Conservation (phyloP, 2,113 vertebrate genomes). For the Cinclus cinclus region DNA sequence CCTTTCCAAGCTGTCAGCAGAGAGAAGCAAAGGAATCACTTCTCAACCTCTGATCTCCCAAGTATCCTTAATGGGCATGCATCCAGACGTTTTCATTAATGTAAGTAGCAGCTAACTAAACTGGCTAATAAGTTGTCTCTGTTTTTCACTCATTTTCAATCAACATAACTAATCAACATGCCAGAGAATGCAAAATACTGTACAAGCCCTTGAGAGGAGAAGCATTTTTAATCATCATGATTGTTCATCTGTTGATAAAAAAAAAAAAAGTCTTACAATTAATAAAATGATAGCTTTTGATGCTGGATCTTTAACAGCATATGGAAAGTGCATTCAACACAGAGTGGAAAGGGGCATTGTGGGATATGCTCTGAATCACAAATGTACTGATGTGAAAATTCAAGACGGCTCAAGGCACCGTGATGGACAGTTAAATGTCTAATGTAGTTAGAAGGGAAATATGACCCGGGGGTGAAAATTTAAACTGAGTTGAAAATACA, state of each 20-base stretch:
- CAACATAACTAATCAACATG: conserved; percentile 55
- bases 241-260: conserved; percentile 60
- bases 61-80: conserved; percentile 35
- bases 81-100: conserved; percentile 59
- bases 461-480: neutral
- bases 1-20: neutral
- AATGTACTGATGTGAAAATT: neutral
- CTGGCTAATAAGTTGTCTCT: conserved; percentile 60
- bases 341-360: neutral
- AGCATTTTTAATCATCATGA: conserved; percentile 53
- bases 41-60: conserved; percentile 27
- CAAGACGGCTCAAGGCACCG: neutral
- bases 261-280: conserved; percentile 51
- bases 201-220: conserved; percentile 39
- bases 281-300: conserved; percentile 48
- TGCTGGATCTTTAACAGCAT: conserved; percentile 20
- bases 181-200: conserved; percentile 48
- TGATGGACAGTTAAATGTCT: neutral
- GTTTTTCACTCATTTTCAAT: conserved; percentile 58
- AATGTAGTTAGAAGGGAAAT: neutral
- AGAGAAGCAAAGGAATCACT: neutral
- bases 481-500: neutral
- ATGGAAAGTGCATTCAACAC: neutral
- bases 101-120: conserved; percentile 55
- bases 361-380: neutral